Conservation (phyloP, 2,113 vertebrate genomes). For the Mohoua ochrocephala region DNA sequence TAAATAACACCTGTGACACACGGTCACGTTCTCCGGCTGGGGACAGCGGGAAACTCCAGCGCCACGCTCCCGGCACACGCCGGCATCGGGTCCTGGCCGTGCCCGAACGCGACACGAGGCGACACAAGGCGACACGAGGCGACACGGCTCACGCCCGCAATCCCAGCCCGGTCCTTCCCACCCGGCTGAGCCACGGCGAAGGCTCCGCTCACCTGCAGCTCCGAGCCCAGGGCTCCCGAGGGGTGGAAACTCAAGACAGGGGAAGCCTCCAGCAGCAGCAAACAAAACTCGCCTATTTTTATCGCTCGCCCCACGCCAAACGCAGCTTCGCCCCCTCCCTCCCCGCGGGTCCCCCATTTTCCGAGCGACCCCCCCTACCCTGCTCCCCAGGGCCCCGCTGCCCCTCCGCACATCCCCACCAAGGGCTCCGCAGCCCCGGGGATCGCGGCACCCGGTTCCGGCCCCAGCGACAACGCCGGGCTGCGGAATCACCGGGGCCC, state of each 20-base stretch:
- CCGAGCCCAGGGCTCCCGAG: not conserved
- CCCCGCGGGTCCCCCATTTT: too few species aligned
- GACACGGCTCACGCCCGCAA: not conserved
- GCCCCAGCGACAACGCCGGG: too few species aligned
- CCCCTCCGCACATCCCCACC: too few species aligned
- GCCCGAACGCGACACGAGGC: not conserved
- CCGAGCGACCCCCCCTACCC: not conserved
- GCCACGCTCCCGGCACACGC: not conserved
- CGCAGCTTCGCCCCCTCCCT: not conserved
- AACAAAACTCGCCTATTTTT: fast-evolving
- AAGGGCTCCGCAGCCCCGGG: too few species aligned
- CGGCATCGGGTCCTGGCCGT: fast-evolving
- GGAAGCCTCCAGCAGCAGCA: not conserved
- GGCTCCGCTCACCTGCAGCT: not conserved
- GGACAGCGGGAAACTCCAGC: not conserved
- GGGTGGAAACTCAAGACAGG: fast-evolving
- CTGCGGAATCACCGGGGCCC: too few species aligned
- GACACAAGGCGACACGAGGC: not conserved
- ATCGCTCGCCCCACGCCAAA: not conserved
- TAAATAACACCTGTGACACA: not conserved
- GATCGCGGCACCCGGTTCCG: too few species aligned
- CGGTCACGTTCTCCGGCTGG: not conserved
- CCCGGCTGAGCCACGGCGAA: not conserved
- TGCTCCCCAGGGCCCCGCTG: not conserved
- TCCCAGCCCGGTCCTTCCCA: not conserved